Base-by-base conservation (phyloP, 2,113 vertebrate species). In the Bettongia penicillata region DNA sequence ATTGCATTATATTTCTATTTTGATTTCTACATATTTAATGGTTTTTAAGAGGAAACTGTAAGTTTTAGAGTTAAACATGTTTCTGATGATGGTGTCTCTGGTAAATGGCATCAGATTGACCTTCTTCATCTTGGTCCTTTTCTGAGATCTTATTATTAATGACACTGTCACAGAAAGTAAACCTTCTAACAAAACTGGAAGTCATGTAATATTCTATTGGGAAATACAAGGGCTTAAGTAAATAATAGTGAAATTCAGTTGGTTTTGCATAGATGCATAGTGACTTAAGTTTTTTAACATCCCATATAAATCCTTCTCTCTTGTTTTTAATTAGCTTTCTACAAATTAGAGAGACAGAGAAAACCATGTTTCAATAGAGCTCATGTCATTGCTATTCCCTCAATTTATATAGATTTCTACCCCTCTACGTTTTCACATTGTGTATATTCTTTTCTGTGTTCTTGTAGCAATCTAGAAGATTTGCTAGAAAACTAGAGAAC, bases 161-260 rank as follows among this genome's bases (percentile, higher is more conserved):
- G 55, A 0, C 2, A 25, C 52, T 28, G 95, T 24, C 28, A 52
- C n/a, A 89, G 2, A n/a, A 89, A 12, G 57, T 55, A 50, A 28
- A 14, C 51, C 47, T 22, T 91, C 77, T 49, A 8, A 28, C 52
- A 95, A 93, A 90, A 90, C 50, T 93, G n/a, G 19, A 93, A 94
- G 77, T 8, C 51, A 93, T 10, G 43, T 37, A 50, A 93, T 93
- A 49, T 51, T 43, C 43, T 53, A 55, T 51, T 43, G 77, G 31
- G 95, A 95, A 94, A 91, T 11, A 94, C 93, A 90, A 93, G n/a
- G 7, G 49, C 90, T 93, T 95, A n/a, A 90, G 22, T 92, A 90
- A 23, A 61, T 84, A 47, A 53, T 61, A 50, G 22, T 37, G 19
- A 43, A 84, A 22, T 91, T 95, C 57, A 90, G 0, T 11, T 94